Base-by-base conservation (phyloP, 2,888 invertebrate species). In the Polydrusus pterygomalis region DNA sequence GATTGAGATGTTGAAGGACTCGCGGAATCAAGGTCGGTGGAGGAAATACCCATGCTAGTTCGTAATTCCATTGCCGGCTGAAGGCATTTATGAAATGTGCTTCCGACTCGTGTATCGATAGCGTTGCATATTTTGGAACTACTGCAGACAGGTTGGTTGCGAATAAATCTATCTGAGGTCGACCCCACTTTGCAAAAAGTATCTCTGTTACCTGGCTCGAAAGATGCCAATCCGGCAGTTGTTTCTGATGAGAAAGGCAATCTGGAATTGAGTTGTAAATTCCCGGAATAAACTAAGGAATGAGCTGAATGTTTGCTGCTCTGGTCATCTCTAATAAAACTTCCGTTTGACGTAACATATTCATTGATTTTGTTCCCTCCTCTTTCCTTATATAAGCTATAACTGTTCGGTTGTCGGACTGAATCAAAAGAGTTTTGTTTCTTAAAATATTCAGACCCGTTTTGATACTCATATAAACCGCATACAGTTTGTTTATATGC, bases 31-130 rank as follows among this genome's bases (percentile, higher is more conserved):
- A 73, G 11, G 77, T 51, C 6, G 83, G 83, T 7, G 83, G 84
- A 3, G 84, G 84, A 65, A 84, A 84, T 7, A 83, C 72, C 78
- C 83, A 83, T 0, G 76, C 78, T 8, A 76, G 65, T 9, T 65
- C 13, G 17, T 54, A 65, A 18, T 45, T 51, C 78, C 78, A 79
- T 7, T 25, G 38, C 13, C 49, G 78, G 70, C 76, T 78, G 78
- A 79, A 79, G 13, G 77, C 78, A 65, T 79, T 51, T 58, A 75
- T 60, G 18, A 79, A 78, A 1, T 3, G 17, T 17, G 78, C 77
- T 51, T 71, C 17, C 40, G 18, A 18, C 58, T 79, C 77, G 13
- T 49, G 51, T 17, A 63, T 34, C 11, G 71, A 68, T 34, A 71
- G 25, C 11, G 73, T 56, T 17, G 73, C 75, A 56, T 79, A 79